Base-by-base conservation (phyloP, 2,888 invertebrate genomes). In the Abscondita cerata region DNA sequence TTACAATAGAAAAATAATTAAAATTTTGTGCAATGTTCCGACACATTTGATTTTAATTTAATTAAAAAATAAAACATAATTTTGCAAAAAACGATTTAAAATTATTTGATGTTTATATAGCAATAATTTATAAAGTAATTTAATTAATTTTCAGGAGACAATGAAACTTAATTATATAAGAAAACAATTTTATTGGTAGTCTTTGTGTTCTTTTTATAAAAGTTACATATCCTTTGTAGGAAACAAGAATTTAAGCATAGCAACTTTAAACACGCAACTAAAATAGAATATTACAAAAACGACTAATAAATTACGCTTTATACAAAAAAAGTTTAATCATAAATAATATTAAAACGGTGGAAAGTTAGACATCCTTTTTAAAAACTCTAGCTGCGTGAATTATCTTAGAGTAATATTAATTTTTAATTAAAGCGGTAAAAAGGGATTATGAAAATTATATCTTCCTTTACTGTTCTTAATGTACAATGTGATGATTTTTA, bases 371-470 rank as follows among this genome's bases (percentile, higher is more conserved):
- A 18, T 55, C 51, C 56, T 56, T 55, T 51, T 51, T 55, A 50
- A 59, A n/a, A 54, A 61, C 44, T 60, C 38, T 59, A 57, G 61
- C 58, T 53, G 52, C 58, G 56, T 54, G 65, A 59, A 62, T 62
- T 62, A 68, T 68, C 66, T 61, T 59, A 58, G 65, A 67, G 67
- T 70, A 67, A 67, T 67, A 66, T 68, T 67, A 67, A 55, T 69
- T 67, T 69, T 70, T 69, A 70, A 71, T 71, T 71, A 70, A 70
- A 66, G 62, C 62, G 62, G 64, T 63, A 69, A 69, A 69, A 67
- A 53, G 64, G n/a, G 68, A 68, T 71, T 71, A 71, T 69, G 70
- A 62, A 70, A 70, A 70, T 71, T 65, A 68, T 65, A 68, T 64
- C 64, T 68, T 64, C 53, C 53, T 19, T 25, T 40, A 50, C 60